These are phyloP conservation scores for Myopa tessellatipennis DNA, from an alignment of 2,888 invertebrate species.

Conservation along the genomic window DNA sequence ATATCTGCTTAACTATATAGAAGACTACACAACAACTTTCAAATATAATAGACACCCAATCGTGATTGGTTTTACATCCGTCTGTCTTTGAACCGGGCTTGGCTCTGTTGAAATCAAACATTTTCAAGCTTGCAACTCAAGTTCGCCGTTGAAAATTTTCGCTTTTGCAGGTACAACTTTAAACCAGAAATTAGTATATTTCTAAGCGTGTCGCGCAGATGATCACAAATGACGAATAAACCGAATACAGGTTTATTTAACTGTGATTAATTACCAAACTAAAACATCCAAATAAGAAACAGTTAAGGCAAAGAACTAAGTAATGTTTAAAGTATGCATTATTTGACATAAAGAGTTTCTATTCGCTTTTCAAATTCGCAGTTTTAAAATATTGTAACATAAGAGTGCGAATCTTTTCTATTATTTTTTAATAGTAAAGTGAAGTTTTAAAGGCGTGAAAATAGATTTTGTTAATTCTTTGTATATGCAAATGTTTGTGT, in stretches of 20 bases:
- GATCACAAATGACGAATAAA: conserved; percentile 37
- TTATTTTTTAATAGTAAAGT: no score
- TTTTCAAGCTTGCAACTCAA: conserved; percentile 4
- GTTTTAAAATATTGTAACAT: no score
- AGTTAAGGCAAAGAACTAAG: neutral
- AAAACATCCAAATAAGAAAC: neutral
- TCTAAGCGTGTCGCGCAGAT: conserved; percentile 48
- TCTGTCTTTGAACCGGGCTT: neutral
- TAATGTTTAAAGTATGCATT: neutral
- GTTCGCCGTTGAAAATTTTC: conserved; percentile 4
- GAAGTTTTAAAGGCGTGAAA: no score
- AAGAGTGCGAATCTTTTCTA: no score
- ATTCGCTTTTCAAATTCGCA: no score
- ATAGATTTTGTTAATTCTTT: no score
- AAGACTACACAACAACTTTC: neutral
- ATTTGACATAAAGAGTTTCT: neutral
- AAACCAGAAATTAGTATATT: conserved; percentile 48
- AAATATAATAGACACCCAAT: neutral
- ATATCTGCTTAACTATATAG: neutral
- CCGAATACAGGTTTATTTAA: conserved; percentile 27
- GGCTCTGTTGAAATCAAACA: conserved; percentile 1
- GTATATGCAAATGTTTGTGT: neutral
- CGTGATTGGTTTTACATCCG: neutral
- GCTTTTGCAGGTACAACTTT: conserved; percentile 28
- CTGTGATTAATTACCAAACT: neutral